A percentile compares a stretch with the other conserved stretches of the same genome.
phyloP scores from a whole-genome alignment of 2,888 invertebrate genomes.

The Seira musarum region DNA sequence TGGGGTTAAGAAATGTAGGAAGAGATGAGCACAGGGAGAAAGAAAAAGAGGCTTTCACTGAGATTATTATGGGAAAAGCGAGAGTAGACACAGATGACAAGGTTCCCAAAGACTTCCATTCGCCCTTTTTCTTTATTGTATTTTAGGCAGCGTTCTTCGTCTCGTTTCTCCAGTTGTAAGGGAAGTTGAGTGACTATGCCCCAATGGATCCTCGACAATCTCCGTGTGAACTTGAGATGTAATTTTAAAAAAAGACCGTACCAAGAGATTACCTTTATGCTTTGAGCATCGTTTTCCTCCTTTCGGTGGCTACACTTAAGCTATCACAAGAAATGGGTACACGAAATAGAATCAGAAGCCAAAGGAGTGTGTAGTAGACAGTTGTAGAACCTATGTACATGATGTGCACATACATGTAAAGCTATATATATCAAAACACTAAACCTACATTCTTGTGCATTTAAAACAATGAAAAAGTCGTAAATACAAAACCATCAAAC shows the following conservation, averaged over 20 bases:
- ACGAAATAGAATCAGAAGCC: too few relatives aligned
- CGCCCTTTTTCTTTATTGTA: constrained; percentile 52
- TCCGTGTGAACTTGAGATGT: constrained; percentile 65
- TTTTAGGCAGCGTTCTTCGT: constrained; percentile 38
- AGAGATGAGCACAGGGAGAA: constrained; percentile 14
- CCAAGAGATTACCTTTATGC: constrained; percentile 61
- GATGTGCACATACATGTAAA: too few relatives aligned
- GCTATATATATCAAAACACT: too few relatives aligned
- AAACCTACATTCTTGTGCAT: too few relatives aligned
- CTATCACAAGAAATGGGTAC: too few relatives aligned
- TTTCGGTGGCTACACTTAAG: too few relatives aligned
- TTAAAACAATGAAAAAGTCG: too few relatives aligned
- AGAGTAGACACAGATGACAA: constrained; percentile 61
- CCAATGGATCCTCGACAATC: constrained; percentile 63
- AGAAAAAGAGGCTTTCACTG: constrained; percentile 53
- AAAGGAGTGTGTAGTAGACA: too few relatives aligned
- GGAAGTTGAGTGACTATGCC: constrained; percentile 58
- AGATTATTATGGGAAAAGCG: constrained; percentile 57
- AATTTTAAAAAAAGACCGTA: constrained; percentile 52
- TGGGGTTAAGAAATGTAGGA: neutral
- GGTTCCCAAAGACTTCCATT: constrained; percentile 63
- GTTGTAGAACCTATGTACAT: too few relatives aligned
- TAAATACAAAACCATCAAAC: too few relatives aligned
- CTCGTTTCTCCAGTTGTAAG: constrained; percentile 24
- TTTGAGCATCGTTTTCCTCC: constrained; percentile 26